These are phyloP conservation scores for Strigamia maritima DNA, from an alignment of 2,888 invertebrate species.

Conservation along the genomic window DNA sequence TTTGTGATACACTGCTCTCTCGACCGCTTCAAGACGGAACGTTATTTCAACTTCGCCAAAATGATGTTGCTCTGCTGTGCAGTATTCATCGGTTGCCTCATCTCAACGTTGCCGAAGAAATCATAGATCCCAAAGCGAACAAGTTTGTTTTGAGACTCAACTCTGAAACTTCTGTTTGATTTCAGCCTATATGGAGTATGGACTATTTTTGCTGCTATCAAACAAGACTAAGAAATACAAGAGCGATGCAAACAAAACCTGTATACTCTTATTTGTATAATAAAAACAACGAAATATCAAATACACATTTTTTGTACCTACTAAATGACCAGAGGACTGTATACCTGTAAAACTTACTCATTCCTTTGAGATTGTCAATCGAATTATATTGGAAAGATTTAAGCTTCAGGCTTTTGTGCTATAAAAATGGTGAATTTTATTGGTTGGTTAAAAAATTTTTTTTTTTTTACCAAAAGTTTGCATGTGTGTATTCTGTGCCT, in stretches of 20 bases:
- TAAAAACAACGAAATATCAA: neutral
- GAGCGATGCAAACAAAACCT: neutral
- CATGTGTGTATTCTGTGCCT: conserved; percentile 21
- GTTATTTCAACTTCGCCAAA: conserved; percentile 87
- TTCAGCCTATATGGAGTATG: neutral
- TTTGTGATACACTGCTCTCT: conserved; percentile 87
- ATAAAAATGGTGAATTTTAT: neutral
- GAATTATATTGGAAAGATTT: conserved; percentile 1
- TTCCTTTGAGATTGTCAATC: neutral
- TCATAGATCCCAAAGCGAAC: conserved; percentile 92
- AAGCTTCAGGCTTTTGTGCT: conserved; percentile 1
- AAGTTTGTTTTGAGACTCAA: conserved; percentile 90
- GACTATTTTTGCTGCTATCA: neutral
- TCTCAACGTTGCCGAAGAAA: conserved; percentile 91
- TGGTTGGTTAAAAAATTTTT: neutral
- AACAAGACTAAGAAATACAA: neutral
- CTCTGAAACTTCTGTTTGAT: conserved; percentile 90
- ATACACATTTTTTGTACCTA: neutral
- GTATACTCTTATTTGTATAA: conserved; percentile 2
- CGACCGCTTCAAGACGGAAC: conserved; percentile 77
- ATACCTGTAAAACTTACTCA: neutral
- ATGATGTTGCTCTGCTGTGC: conserved; percentile 87
- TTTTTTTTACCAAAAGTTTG: conserved; percentile 3
- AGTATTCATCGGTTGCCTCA: conserved; percentile 82
- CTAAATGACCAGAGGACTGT: neutral